Percentiles rank a stretch among this genome's conserved stretches.
Conservation (phyloP, 2,797 vertebrate genomes). For the Petrocephalus schoutedeni region DNA sequence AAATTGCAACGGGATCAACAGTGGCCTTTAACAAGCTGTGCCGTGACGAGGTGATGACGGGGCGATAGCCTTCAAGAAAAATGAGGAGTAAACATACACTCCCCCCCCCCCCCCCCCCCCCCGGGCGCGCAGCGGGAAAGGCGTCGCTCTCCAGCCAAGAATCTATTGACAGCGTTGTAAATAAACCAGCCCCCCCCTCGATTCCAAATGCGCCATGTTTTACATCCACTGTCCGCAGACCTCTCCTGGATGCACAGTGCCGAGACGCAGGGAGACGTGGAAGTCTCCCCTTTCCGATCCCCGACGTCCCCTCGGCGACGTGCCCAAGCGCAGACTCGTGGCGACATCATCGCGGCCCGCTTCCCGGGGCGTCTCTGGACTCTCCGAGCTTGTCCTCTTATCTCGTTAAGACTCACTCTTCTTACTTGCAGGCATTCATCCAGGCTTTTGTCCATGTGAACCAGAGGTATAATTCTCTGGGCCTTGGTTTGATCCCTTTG, state of each 20-base stretch:
- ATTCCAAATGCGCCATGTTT: background rate
- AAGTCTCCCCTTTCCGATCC: background rate
- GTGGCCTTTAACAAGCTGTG: slow-evolving; percentile 18
- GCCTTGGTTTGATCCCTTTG: background rate
- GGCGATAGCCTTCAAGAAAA: slow-evolving; percentile 4
- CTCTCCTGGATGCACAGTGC: background rate
- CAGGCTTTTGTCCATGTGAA: background rate
- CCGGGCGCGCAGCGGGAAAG: background rate
- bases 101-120: background rate
- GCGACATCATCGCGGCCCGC: background rate
- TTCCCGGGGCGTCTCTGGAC: background rate
- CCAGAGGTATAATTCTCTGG: background rate
- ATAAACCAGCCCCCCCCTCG: background rate
- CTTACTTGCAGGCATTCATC: background rate
- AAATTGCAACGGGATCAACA: slow-evolving; percentile 25
- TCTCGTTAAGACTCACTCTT: background rate
- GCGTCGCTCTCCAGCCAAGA: background rate
- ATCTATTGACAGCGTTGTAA: background rate
- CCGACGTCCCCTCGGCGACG: background rate
- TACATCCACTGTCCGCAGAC: background rate
- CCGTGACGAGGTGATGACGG: slow-evolving; percentile 33
- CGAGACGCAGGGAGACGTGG: no score
- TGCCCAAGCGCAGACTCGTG: background rate
- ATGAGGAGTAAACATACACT: background rate
- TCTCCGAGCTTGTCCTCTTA: background rate